A percentile compares a stretch with the other conserved stretches of the same genome.
Evolutionary conservation across 2,797 vertebrate genomes (phyloP).

Genomic region (Aotus griseimembra): DNA sequence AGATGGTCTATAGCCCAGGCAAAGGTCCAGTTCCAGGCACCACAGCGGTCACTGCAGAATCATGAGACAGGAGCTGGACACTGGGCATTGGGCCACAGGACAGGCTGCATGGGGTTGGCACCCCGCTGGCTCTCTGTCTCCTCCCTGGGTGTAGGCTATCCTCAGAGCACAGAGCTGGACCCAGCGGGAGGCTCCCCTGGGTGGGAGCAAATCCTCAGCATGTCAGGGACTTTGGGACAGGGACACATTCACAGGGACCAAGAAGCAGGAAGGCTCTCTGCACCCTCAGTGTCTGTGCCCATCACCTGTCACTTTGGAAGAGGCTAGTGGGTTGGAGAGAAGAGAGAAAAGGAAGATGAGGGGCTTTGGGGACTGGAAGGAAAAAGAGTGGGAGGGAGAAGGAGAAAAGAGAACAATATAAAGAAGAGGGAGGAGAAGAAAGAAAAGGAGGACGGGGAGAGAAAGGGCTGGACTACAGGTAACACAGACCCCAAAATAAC

Average conservation of each 20-base stretch:
- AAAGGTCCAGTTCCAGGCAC: slow-evolving; percentile 18
- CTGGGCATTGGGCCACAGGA: slow-evolving; percentile 31
- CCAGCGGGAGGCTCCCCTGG: not conserved
- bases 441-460: not conserved
- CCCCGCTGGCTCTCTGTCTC: slow-evolving; percentile 18
- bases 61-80: slow-evolving; percentile 53
- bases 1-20: slow-evolving; percentile 68
- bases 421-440: not conserved
- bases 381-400: not conserved
- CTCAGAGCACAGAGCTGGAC: not conserved
- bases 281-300: not conserved
- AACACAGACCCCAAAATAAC: not conserved
- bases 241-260: not conserved
- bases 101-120: not conserved
- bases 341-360: not conserved
- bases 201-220: not conserved
- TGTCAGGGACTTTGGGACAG: not conserved
- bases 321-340: not conserved
- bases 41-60: not conserved
- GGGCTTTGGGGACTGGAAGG: not conserved
- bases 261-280: not conserved
- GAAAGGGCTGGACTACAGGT: not conserved
- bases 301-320: not conserved
- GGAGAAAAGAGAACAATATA: not conserved
- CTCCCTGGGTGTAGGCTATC: not conserved